Conservation (phyloP, 2,113 vertebrate genomes). For the Craseonycteris thonglongyai region DNA sequence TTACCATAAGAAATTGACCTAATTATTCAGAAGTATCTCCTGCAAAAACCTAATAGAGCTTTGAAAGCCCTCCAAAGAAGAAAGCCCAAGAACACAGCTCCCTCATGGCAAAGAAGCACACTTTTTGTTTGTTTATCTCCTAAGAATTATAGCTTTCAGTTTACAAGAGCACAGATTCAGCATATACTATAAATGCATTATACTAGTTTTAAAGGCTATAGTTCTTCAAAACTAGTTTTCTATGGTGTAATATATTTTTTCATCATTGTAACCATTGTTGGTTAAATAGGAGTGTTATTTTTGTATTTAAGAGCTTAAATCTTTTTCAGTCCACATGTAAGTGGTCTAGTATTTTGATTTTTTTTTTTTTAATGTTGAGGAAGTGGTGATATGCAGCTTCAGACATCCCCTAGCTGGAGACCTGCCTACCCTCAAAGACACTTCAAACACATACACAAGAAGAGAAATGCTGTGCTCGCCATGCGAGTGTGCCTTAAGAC, state of each 20-base stretch:
- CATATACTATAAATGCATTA: background rate
- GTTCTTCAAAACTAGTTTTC: constrained; percentile 5
- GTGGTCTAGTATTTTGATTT: background rate
- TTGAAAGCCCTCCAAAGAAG: constrained; percentile 42
- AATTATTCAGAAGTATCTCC: constrained; percentile 64
- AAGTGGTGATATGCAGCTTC: background rate
- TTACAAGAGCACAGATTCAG: background rate
- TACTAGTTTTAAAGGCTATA: background rate
- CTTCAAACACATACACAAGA: background rate
- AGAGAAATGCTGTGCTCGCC: background rate
- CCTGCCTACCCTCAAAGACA: background rate
- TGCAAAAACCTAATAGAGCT: constrained; percentile 24
- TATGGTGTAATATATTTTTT: background rate
- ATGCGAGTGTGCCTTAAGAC: background rate
- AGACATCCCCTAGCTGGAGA: background rate
- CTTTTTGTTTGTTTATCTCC: constrained; percentile 22
- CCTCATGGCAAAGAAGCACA: background rate
- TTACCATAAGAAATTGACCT: constrained; percentile 61
- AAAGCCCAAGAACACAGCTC: background rate
- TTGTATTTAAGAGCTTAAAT: constrained; percentile 7
- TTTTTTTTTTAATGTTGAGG: background rate
- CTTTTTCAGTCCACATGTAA: background rate
- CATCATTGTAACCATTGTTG: background rate
- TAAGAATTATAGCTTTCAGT: constrained; percentile 18
- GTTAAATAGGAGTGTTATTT: background rate